These are phyloP conservation scores for Lepisosteus oculatus DNA, from an alignment of 2,113 vertebrate genomes.

Conservation along the genomic window DNA sequence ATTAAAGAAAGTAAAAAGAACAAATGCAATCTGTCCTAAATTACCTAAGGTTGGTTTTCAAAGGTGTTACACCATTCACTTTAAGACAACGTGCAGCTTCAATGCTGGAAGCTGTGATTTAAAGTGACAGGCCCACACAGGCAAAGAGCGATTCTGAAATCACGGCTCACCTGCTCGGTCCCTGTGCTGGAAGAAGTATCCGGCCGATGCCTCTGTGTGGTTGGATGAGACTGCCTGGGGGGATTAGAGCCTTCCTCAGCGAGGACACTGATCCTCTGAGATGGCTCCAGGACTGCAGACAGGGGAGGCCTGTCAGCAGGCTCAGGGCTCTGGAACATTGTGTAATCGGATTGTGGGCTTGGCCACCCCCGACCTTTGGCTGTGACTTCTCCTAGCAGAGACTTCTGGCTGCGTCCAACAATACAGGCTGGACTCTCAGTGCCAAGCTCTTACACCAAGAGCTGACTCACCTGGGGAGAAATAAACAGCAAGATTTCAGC, in stretches of 20 bases:
- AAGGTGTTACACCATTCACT: not conserved
- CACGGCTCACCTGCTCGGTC: slow-evolving; percentile 16
- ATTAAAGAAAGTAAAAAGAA: not conserved
- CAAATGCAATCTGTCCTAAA: not conserved
- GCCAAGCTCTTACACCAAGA: not conserved
- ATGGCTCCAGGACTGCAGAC: not conserved
- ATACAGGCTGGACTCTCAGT: not conserved
- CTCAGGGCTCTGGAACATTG: slow-evolving; percentile 12
- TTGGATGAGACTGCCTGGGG: not conserved
- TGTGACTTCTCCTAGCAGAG: not conserved
- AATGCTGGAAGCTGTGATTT: not conserved
- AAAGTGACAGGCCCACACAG: not conserved
- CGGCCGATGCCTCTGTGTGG: not conserved
- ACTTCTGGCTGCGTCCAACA: not conserved
- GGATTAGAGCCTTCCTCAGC: slow-evolving; percentile 14
- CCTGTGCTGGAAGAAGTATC: not conserved
- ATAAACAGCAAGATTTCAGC: no score
- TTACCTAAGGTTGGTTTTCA: not conserved
- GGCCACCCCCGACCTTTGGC: not conserved
- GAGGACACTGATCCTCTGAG: slow-evolving; percentile 4
- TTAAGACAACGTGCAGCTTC: not conserved
- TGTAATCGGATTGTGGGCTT: not conserved
- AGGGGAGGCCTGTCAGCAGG: not conserved
- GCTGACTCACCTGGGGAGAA: not conserved
- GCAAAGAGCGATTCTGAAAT: not conserved